Evolutionary conservation across 2,888 invertebrate genomes (phyloP).

Genomic region (Zygaena filipendulae): DNA sequence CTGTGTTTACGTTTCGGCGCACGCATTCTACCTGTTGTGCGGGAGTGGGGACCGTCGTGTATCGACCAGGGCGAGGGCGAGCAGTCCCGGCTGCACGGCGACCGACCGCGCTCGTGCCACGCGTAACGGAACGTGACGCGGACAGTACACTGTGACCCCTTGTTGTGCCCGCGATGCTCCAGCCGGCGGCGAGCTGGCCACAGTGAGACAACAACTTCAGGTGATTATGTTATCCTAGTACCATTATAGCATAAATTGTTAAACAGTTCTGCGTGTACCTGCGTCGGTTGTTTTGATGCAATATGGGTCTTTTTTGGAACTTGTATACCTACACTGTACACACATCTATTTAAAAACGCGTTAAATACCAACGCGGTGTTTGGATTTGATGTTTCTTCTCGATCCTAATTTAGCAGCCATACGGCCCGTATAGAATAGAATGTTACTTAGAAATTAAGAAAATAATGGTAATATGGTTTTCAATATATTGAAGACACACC

Average conservation of each 20-base stretch:
- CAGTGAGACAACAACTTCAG: conserved; percentile 41
- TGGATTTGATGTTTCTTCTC: too few species aligned
- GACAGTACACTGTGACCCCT: conserved; percentile 16
- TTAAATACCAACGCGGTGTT: too few species aligned
- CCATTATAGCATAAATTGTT: neutral
- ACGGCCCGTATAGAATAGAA: too few species aligned
- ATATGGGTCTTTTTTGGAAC: too few species aligned
- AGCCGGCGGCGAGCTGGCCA: conserved; percentile 36
- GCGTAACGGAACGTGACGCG: conserved; percentile 3
- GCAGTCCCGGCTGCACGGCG: conserved; percentile 37
- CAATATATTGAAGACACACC: too few species aligned
- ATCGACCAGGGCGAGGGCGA: conserved; percentile 42
- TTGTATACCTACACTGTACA: too few species aligned
- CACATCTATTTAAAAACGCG: too few species aligned
- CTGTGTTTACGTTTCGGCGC: conserved; percentile 35
- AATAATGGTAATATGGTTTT: too few species aligned
- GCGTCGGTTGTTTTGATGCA: neutral
- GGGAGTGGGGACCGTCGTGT: conserved; percentile 21
- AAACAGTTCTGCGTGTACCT: conserved; percentile 3
- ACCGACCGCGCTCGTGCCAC: conserved; percentile 8
- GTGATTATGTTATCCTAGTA: conserved; percentile 19
- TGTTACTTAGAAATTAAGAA: too few species aligned
- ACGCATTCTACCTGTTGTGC: conserved; percentile 58
- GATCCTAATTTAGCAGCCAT: too few species aligned
- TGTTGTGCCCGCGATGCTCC: conserved; percentile 36